Percentiles rank a stretch among this genome's conserved stretches.
Conservation (phyloP, 2,113 vertebrate species). For the Rynchops niger region DNA sequence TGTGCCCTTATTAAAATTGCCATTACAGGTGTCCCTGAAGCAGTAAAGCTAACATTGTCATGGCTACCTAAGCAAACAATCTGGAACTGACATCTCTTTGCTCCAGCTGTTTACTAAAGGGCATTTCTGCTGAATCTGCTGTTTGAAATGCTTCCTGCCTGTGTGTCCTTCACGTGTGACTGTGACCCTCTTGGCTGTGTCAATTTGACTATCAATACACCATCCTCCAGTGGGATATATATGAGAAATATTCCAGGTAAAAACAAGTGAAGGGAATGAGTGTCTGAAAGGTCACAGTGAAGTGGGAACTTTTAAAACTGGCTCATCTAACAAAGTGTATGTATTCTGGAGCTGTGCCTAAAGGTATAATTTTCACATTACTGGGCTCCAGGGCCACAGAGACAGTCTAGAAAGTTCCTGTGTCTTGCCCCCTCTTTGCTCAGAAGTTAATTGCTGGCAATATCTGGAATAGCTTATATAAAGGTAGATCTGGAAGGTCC, state of each 20-base stretch:
- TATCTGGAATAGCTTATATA: not conserved
- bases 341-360: not conserved
- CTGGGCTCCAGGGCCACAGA: not conserved
- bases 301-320: not conserved
- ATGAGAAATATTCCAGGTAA: not conserved
- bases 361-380: not conserved
- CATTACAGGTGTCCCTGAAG: not conserved
- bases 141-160: not conserved
- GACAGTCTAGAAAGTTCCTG: not conserved
- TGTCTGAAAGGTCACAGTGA: not conserved
- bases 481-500: not conserved
- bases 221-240: not conserved
- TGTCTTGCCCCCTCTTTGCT: not conserved
- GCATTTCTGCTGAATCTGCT: not conserved
- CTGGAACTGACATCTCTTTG: not conserved
- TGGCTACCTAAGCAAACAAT: not conserved
- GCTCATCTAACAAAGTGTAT: not conserved
- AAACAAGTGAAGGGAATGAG: not conserved
- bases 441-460: not conserved
- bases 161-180: not conserved
- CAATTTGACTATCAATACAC: not conserved
- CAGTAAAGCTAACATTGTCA: not conserved
- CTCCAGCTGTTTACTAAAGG: not conserved
- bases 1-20: not conserved
- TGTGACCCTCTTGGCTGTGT: not conserved